Conservation (phyloP, 1,140 invertebrate genomes). For the Meloidogyne exigua region DNA sequence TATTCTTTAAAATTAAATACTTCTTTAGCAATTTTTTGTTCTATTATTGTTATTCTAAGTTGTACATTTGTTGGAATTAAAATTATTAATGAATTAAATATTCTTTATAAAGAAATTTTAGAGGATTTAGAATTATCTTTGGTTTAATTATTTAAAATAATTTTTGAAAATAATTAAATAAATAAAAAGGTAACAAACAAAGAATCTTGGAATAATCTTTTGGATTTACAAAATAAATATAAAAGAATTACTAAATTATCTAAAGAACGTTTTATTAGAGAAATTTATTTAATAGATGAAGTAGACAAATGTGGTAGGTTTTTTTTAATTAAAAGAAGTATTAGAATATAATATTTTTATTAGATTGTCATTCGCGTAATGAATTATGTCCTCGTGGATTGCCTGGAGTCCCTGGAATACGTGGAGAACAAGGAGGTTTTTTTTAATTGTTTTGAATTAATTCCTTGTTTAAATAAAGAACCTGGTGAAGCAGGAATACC, state of each 20-base stretch:
- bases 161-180: background rate
- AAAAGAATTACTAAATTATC: background rate
- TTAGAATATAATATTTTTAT: background rate
- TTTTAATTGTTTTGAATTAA: background rate
- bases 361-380: background rate
- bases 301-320: background rate
- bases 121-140: background rate
- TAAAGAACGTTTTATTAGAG: background rate
- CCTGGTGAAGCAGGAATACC: background rate
- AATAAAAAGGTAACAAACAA: background rate
- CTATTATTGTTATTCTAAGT: background rate
- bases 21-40: background rate
- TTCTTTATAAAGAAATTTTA: background rate
- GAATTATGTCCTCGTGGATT: background rate
- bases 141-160: background rate
- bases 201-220: background rate
- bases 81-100: conserved; percentile 2
- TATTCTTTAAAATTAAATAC: background rate
- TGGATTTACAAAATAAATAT: conserved; percentile 3
- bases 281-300: background rate
- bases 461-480: background rate
- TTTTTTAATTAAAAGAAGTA: background rate
- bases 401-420: background rate
- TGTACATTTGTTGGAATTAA: background rate
- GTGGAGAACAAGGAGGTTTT: conserved; percentile 1